Evolutionary conservation across 2,797 vertebrate species (phyloP), one percentile per base, ranked within the genome.

Genomic region (Trachurus trachurus): DNA sequence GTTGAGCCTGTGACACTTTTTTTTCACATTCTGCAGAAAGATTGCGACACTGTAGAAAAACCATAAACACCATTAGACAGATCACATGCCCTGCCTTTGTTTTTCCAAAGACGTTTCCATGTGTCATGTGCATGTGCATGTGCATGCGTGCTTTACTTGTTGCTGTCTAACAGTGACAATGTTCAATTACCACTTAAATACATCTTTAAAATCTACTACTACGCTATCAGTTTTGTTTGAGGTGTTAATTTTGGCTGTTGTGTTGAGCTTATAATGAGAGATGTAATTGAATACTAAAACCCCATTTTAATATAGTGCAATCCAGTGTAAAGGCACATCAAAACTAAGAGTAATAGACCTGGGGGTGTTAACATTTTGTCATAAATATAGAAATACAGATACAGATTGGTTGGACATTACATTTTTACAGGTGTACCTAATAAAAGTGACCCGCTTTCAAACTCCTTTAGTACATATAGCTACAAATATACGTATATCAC

Each of bases 11-110:
- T 59, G 0, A 8, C 13, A 50, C 1, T 31, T 57, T 3, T 65
- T 76, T 76, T 49, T 49, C 11, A 52, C 47, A 40, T 59, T 52
- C 21, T 45, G 34, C 42, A 62, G 13, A 12, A 15, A 53, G 39
- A 71, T 85, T 87, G 66, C 68, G 78, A 83, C 70, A 81, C 82
- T 37, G 21, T 74, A 44, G 12, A 80, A 84, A 84, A 10, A 44
- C 40, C 22, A 4, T 44, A 56, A 72, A 79, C 72, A 76, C 8
- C 5, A 53, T 72, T 8, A 42, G 11, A 22, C 42, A 69, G 54
- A 75, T 86, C 84, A 86, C 74, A 75, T 81, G 74, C 11, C 2
- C 0, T 13, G 37, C 4, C 4, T 0, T 26, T 45, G 60, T 70
- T 78, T 73, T 77, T 70, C 29, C 39, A 39, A 72, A 53, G 68